These are phyloP conservation scores for Hippasteria phrygiana DNA, from an alignment of 53 echinoderm and acorn worm species.

Conservation along the genomic window DNA sequence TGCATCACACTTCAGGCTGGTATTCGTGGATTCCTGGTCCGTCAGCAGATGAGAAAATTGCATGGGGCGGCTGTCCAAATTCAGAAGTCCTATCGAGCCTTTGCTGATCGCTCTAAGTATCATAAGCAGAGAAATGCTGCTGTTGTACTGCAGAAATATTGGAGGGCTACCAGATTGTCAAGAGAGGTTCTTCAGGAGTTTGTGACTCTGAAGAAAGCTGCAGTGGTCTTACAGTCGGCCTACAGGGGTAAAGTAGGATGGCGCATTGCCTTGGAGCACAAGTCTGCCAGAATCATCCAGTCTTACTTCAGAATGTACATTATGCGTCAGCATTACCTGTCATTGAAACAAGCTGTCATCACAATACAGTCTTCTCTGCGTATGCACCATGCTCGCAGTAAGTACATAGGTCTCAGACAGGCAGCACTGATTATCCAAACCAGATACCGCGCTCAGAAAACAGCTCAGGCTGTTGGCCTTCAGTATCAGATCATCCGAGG, in stretches of 20 bases:
- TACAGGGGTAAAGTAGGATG: constrained; percentile 63
- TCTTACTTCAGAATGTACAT: constrained; percentile 74
- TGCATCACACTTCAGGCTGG: constrained; percentile 70
- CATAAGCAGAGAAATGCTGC: constrained; percentile 45
- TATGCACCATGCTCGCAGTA: constrained; percentile 34
- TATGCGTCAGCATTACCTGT: neutral
- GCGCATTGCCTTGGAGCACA: constrained; percentile 44
- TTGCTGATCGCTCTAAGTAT: constrained; percentile 15
- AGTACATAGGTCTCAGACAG: constrained; percentile 16
- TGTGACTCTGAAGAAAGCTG: constrained; percentile 61
- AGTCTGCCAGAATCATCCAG: constrained; percentile 82
- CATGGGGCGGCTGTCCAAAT: constrained; percentile 52
- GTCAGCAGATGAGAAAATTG: constrained; percentile 44
- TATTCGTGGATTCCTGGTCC: constrained; percentile 63
- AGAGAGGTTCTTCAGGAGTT: constrained; percentile 27
- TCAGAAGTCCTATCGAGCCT: constrained; percentile 67
- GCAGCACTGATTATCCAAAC: constrained; percentile 65
- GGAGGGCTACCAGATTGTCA: constrained; percentile 46
- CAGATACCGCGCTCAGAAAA: constrained; percentile 66
- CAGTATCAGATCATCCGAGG: constrained; percentile 62
- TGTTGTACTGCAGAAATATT: constrained; percentile 49
- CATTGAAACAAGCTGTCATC: constrained; percentile 44
- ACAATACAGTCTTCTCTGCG: constrained; percentile 64
- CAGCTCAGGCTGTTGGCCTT: neutral
- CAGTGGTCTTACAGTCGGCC: constrained; percentile 66